Evolutionary conservation across 1,140 invertebrate species (phyloP), one percentile per base, ranked within the genome.

Genomic region (Drosophila mauritiana): DNA sequence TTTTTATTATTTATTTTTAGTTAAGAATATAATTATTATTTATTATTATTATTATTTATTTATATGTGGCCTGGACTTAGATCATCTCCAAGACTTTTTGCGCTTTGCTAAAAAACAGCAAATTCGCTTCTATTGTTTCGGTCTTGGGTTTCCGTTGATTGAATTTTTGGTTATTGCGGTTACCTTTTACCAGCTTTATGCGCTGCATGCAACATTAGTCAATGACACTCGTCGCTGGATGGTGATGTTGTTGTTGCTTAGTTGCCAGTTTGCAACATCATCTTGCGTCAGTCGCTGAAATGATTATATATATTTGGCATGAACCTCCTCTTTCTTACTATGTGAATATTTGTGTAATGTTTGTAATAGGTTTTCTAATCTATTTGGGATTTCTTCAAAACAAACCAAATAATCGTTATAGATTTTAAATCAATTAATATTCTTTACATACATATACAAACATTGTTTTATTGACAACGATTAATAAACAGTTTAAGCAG

Each of bases 191-290:
- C 56, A 75, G 80, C 80, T 80, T 84, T 84, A 72, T 83, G 75
- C 80, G 80, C 80, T 83, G 83, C 80, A 84, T 84, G 80, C 80
- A 76, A 84, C 80, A 84, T 84, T 84, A 83, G 80, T 83, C 80
- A 83, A 83, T 84, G 80, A 83, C 80, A 83, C 75, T 83, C 65
- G 64, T 51, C 36, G 73, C 51, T 57, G 52, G 43, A 63, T 70
- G 64, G 10, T 17, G 48, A 11, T 51, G 48, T 34, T 51, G 42
- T 22, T 53, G 69, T 34, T 25, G 46, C 25, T 42, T 39, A 42
- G 58, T 46, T 63, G 57, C 22, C 25, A 42, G 61, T 80, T 83
- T 83, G 80, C 80, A 83, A 83, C 80, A 83, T 83, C 80, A 65
- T 54, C 75, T 83, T 84, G 70, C 80, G 75, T 84, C 80, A 84